These are phyloP conservation scores for Gymnogyps californianus DNA, from an alignment of 2,113 vertebrate species.

Conservation along the genomic window DNA sequence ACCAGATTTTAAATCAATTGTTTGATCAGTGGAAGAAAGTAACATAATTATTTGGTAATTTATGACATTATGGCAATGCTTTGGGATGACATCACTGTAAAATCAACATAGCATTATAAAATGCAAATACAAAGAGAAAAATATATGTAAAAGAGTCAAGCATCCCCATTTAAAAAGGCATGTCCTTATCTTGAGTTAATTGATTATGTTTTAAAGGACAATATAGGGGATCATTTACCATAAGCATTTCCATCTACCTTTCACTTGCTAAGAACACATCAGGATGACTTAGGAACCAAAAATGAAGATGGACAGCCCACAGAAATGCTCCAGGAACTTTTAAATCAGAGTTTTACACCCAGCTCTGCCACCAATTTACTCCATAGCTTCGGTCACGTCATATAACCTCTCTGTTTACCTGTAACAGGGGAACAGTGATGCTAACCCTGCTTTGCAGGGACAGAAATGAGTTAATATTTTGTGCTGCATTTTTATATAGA, in stretches of 20 bases:
- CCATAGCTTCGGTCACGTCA: background rate
- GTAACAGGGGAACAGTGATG: background rate
- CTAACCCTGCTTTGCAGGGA: background rate
- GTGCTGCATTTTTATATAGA: background rate
- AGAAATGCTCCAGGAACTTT: background rate
- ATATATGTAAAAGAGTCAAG: background rate
- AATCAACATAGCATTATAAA: background rate
- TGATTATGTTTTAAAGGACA: background rate
- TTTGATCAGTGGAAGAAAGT: background rate
- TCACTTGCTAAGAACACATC: background rate
- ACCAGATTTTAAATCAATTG: background rate
- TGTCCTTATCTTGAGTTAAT: background rate
- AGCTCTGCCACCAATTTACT: background rate
- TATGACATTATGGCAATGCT: background rate
- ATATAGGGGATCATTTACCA: background rate
- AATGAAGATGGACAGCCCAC: background rate
- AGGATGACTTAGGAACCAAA: background rate
- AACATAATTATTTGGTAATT: background rate
- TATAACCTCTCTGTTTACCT: background rate
- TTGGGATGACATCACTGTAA: slow-evolving; percentile 20
- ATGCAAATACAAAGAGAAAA: background rate
- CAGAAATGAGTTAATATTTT: background rate
- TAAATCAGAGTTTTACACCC: background rate
- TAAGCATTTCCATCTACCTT: background rate
- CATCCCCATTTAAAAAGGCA: background rate